Conservation (phyloP, 1,140 invertebrate species). For the Proctacanthus coquilletti region DNA sequence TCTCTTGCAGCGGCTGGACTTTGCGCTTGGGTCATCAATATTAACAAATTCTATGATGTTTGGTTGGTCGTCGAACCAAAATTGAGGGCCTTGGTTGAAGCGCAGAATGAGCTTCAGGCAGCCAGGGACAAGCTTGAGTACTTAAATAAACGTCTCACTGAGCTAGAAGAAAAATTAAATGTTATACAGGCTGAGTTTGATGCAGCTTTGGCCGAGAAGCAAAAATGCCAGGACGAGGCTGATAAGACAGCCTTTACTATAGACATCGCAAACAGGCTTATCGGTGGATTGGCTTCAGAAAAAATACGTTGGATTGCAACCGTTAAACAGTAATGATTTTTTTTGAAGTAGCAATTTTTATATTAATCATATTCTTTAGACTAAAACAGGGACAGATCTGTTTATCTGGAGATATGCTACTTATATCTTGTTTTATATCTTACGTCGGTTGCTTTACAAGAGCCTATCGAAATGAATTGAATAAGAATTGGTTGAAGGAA, state of each 20-base stretch:
- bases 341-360: no score
- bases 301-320: slow-evolving; percentile 52
- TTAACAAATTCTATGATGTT: slow-evolving; percentile 80
- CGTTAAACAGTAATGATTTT: slow-evolving; percentile 18
- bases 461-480: slow-evolving; percentile 62
- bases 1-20: slow-evolving; percentile 77
- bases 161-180: slow-evolving; percentile 63
- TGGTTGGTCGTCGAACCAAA: slow-evolving; percentile 89
- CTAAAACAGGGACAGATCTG: slow-evolving; percentile 42
- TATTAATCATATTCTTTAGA: slow-evolving; percentile 10
- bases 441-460: slow-evolving; percentile 90
- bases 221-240: slow-evolving; percentile 74
- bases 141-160: slow-evolving; percentile 39
- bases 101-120: slow-evolving; percentile 66
- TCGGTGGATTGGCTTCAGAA: slow-evolving; percentile 84
- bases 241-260: slow-evolving; percentile 71
- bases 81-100: slow-evolving; percentile 54
- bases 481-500: slow-evolving; percentile 47
- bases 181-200: slow-evolving; percentile 67
- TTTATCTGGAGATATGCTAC: slow-evolving; percentile 75
- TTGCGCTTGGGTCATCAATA: slow-evolving; percentile 90
- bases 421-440: slow-evolving; percentile 87
- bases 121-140: slow-evolving; percentile 62
- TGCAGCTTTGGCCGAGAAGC: slow-evolving; percentile 68
- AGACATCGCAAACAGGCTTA: slow-evolving; percentile 78